Evolutionary conservation across 2,797 vertebrate species (phyloP).

Genomic region (Poliocrania exsul): DNA sequence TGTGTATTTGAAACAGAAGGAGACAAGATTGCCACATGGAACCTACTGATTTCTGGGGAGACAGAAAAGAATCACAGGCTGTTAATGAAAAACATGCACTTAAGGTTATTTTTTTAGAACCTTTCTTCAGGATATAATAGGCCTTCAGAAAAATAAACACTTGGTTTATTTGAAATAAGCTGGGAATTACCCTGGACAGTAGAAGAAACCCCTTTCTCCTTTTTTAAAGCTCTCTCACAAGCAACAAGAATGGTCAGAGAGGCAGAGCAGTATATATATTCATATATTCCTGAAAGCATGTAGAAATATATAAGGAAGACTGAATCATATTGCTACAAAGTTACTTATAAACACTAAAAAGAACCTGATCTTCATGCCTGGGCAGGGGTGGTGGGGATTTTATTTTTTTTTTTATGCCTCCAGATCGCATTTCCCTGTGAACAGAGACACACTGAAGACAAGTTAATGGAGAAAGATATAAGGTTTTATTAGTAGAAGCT

Average conservation of each 20-base stretch:
- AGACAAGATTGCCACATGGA: neutral
- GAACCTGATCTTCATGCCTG: neutral
- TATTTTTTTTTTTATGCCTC: neutral
- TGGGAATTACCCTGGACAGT: neutral
- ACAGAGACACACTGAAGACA: no score
- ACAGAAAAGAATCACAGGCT: neutral
- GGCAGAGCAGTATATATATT: neutral
- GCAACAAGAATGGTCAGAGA: neutral
- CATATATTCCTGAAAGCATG: neutral
- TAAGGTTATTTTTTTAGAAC: neutral
- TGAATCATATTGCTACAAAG: neutral
- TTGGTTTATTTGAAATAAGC: neutral
- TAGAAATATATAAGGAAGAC: neutral
- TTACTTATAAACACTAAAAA: neutral
- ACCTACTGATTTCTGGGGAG: neutral
- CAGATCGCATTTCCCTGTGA: no score
- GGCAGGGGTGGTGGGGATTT: rapidly evolving
- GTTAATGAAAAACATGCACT: neutral
- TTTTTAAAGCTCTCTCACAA: neutral
- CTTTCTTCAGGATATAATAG: neutral
- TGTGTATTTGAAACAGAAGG: neutral
- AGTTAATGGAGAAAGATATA: no score
- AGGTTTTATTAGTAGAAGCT: no score
- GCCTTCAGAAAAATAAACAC: neutral
- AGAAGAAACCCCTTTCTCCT: neutral